A percentile compares a stretch with the other conserved stretches of the same genome.
These are phyloP conservation scores for Stenolophus ochropezus DNA, from an alignment of 2,888 invertebrate genomes.

Conservation along the genomic window DNA sequence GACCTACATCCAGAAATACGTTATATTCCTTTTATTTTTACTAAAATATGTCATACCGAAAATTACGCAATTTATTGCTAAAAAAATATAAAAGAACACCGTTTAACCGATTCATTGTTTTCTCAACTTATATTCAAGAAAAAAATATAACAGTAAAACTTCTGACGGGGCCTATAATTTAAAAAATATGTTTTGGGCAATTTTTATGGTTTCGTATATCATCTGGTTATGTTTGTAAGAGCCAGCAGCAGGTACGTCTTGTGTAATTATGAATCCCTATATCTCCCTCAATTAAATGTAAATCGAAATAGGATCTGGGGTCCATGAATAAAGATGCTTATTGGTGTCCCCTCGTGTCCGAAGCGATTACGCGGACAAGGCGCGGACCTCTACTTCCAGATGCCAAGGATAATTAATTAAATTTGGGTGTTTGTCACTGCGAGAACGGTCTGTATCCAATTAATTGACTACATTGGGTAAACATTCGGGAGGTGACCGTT, in stretches of 20 bases:
- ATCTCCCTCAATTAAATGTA: background rate
- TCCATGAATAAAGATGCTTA: slow-evolving; percentile 49
- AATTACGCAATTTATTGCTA: too few species aligned
- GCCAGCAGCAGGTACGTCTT: background rate
- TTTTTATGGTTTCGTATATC: too few species aligned
- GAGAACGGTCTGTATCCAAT: slow-evolving; percentile 28
- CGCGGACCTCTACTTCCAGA: slow-evolving; percentile 46
- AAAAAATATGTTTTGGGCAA: too few species aligned
- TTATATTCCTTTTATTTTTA: too few species aligned
- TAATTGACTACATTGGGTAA: slow-evolving; percentile 21
- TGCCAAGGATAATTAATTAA: slow-evolving; percentile 56
- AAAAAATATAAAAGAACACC: too few species aligned
- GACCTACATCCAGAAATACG: too few species aligned
- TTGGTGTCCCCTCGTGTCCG: slow-evolving; percentile 49
- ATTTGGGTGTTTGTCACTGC: slow-evolving; percentile 54
- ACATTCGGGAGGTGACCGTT: too few species aligned
- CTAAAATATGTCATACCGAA: too few species aligned
- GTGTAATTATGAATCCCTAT: background rate
- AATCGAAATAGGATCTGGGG: background rate
- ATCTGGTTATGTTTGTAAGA: background rate
- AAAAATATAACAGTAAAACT: too few species aligned
- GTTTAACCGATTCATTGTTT: too few species aligned
- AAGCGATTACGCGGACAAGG: slow-evolving; percentile 51
- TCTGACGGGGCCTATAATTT: too few species aligned
- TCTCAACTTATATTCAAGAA: too few species aligned